A percentile compares a stretch with the other conserved stretches of the same genome.
phyloP scores from a whole-genome alignment of 2,113 vertebrate genomes.

The Galemys pyrenaicus region DNA sequence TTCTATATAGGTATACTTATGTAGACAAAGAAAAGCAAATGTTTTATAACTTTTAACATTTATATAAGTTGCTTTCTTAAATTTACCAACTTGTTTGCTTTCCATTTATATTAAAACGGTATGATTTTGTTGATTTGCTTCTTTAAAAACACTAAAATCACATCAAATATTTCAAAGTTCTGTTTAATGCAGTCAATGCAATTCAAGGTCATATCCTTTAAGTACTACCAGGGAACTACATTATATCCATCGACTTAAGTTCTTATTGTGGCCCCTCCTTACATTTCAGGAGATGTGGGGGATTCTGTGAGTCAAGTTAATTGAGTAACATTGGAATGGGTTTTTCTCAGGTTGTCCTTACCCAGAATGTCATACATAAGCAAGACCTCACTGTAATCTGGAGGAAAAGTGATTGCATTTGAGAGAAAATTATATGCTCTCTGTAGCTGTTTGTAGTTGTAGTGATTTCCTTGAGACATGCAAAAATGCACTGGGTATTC shows the following conservation, averaged over 20 bases:
- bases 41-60: neutral
- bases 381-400: conserved; percentile 42
- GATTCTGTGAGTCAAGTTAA: conserved; percentile 10
- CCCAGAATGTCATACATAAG: conserved; percentile 37
- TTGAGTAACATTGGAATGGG: conserved; percentile 34
- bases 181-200: neutral
- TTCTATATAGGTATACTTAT: neutral
- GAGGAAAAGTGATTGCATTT: conserved; percentile 70
- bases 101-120: conserved; percentile 41
- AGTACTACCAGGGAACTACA: neutral
- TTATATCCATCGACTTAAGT: conserved; percentile 10
- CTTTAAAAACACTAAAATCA: conserved; percentile 10
- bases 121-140: neutral
- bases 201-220: conserved; percentile 12
- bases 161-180: conserved; percentile 18
- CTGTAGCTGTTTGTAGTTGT: conserved; percentile 56
- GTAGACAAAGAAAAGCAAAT: neutral
- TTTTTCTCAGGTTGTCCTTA: conserved; percentile 49
- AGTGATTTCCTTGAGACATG: conserved; percentile 76
- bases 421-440: conserved; percentile 73
- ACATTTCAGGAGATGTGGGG: conserved; percentile 17
- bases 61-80: conserved; percentile 44
- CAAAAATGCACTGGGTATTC: conserved; percentile 77
- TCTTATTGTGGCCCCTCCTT: neutral
- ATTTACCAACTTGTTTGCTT: conserved; percentile 41